Percentiles rank a stretch among this genome's conserved stretches.
These are phyloP conservation scores for Pimpla rufipes DNA, from an alignment of 2,888 invertebrate species.

Conservation along the genomic window DNA sequence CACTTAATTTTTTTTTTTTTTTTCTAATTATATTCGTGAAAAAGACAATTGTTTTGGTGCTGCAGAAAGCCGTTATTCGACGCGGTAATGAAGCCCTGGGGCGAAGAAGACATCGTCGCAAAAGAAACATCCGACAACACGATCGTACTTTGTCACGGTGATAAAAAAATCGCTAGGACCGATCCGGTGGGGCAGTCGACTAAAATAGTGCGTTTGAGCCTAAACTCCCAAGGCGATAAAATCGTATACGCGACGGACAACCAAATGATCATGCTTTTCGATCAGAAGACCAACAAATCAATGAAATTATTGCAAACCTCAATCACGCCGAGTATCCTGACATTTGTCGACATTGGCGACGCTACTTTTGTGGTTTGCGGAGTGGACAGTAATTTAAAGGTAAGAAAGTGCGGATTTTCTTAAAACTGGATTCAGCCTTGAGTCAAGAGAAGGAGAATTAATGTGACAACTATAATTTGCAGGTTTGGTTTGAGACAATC, in stretches of 20 bases:
- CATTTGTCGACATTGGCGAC: constrained; percentile 52
- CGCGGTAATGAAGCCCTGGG: constrained; percentile 77
- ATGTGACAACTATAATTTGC: not conserved
- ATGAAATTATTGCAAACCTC: constrained; percentile 55
- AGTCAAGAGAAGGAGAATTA: not conserved
- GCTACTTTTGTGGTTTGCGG: constrained; percentile 66
- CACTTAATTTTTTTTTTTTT: constrained; percentile 17
- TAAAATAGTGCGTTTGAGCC: constrained; percentile 85
- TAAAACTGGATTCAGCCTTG: not conserved
- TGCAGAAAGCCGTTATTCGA: constrained; percentile 79
- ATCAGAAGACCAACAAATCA: constrained; percentile 83
- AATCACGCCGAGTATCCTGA: constrained; percentile 61
- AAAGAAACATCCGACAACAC: constrained; percentile 77
- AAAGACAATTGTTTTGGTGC: not conserved
- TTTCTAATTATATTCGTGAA: not conserved
- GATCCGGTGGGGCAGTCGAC: constrained; percentile 85
- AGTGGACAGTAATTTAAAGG: constrained; percentile 71
- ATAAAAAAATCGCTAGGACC: constrained; percentile 85
- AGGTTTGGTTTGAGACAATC: constrained; percentile 58
- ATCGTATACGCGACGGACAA: constrained; percentile 86
- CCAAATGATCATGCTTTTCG: constrained; percentile 85
- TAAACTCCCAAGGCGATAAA: constrained; percentile 86
- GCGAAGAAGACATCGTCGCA: constrained; percentile 74
- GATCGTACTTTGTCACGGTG: constrained; percentile 84
- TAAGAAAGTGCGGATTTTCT: constrained; percentile 42